Evolutionary conservation across 2,113 vertebrate species (phyloP).

Genomic region (Seriola quinqueradiata): DNA sequence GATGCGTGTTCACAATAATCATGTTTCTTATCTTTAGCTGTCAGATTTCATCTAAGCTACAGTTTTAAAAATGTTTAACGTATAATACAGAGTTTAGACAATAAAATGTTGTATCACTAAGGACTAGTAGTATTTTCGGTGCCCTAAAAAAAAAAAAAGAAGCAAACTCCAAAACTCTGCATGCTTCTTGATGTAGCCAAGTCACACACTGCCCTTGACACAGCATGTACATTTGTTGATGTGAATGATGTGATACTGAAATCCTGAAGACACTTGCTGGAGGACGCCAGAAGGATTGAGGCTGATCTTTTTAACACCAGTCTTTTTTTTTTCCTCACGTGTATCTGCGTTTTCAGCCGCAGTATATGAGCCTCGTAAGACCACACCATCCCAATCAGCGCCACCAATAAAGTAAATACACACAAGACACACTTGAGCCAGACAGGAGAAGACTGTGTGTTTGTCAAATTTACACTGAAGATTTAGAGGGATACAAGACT

Average conservation of each 20-base stretch:
- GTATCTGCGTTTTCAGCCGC: conserved; percentile 22
- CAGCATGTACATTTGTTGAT: conserved; percentile 22
- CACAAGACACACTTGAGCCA: conserved; percentile 42
- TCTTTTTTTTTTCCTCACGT: neutral
- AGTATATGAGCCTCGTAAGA: conserved; percentile 49
- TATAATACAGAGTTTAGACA: neutral
- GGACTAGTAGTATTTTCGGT: neutral
- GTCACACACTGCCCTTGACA: neutral
- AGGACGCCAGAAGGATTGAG: conserved; percentile 23
- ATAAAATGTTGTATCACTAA: neutral
- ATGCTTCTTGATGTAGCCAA: neutral
- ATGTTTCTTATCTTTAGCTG: neutral
- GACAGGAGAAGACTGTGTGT: conserved; percentile 39
- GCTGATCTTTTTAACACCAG: conserved; percentile 19
- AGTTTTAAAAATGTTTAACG: neutral
- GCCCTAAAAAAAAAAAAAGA: neutral
- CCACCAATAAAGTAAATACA: conserved; percentile 62
- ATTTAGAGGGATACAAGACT: conserved; percentile 62
- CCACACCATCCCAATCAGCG: conserved; percentile 46
- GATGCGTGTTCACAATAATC: neutral
- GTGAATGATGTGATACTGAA: conserved; percentile 27
- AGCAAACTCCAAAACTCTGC: neutral
- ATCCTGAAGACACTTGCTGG: conserved; percentile 20
- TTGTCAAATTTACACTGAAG: conserved; percentile 60
- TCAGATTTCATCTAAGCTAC: neutral